A percentile compares a stretch with the other conserved stretches of the same genome.
These are phyloP conservation scores for Montipora efflorescens DNA, from an alignment of 64 coral and sea anemone species.

Conservation along the genomic window DNA sequence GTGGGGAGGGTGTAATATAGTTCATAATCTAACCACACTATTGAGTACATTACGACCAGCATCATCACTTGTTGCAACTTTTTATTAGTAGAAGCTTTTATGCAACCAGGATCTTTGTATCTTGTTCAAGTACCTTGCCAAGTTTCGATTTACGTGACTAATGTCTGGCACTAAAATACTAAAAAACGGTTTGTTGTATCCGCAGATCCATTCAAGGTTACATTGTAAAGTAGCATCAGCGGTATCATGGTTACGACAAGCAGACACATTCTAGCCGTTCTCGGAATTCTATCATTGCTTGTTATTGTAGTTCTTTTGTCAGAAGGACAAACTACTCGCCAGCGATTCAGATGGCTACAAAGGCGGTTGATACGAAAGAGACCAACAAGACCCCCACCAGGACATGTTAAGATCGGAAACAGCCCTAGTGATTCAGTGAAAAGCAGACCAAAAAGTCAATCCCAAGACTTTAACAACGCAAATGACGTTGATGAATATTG, in stretches of 20 bases:
- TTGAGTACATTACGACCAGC: too few relatives aligned
- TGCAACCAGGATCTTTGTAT: too few relatives aligned
- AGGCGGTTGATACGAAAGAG: not conserved
- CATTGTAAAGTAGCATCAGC: not conserved
- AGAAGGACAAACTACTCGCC: not conserved
- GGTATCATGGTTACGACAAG: not conserved
- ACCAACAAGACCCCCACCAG: not conserved
- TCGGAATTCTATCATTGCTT: conserved; percentile 9
- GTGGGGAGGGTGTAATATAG: too few relatives aligned
- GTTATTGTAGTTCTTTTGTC: not conserved
- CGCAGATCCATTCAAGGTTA: not conserved
- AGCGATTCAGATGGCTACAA: not conserved
- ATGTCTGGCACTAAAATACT: too few relatives aligned
- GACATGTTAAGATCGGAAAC: not conserved
- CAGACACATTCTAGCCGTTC: not conserved
- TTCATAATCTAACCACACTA: too few relatives aligned
- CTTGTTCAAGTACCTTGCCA: too few relatives aligned
- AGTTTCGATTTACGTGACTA: too few relatives aligned
- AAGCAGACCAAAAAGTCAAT: not conserved
- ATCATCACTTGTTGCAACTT: too few relatives aligned
- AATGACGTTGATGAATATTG: not conserved
- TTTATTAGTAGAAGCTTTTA: too few relatives aligned
- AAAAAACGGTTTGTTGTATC: not conserved
- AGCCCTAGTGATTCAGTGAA: not conserved
- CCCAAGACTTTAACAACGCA: not conserved